These are phyloP conservation scores for Leucoptera coffeella DNA, from an alignment of 2,888 invertebrate genomes.

Conservation along the genomic window DNA sequence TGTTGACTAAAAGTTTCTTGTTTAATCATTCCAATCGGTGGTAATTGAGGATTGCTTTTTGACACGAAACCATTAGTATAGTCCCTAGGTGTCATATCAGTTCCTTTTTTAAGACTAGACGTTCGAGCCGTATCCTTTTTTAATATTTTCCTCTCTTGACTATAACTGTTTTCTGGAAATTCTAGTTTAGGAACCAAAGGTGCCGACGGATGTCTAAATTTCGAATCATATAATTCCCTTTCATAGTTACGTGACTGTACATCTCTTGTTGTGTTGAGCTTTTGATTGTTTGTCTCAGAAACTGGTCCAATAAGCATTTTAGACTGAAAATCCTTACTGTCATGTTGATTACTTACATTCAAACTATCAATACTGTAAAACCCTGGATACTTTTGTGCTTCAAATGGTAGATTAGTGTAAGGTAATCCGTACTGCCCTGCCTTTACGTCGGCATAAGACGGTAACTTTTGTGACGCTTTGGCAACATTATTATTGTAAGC, in stretches of 20 bases:
- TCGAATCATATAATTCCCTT: slow-evolving; percentile 32
- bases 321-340: slow-evolving; percentile 51
- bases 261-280: slow-evolving; percentile 23
- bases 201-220: slow-evolving; percentile 34
- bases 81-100: slow-evolving; percentile 22
- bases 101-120: slow-evolving; percentile 16
- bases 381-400: slow-evolving; percentile 44
- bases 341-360: slow-evolving; percentile 32
- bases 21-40: slow-evolving; percentile 47
- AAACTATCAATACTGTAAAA: slow-evolving; percentile 39
- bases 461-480: slow-evolving; percentile 34
- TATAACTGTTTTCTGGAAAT: slow-evolving; percentile 33
- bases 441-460: slow-evolving; percentile 37
- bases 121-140: slow-evolving; percentile 21
- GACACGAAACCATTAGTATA: slow-evolving; percentile 20
- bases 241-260: slow-evolving; percentile 38
- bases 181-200: slow-evolving; percentile 43
- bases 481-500: slow-evolving; percentile 23
- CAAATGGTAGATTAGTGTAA: slow-evolving; percentile 29
- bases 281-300: slow-evolving; percentile 45
- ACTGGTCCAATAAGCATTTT: slow-evolving; percentile 52
- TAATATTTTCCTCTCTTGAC: slow-evolving; percentile 25
- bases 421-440: slow-evolving; percentile 21
- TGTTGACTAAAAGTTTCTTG: slow-evolving; percentile 40
- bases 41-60: slow-evolving; percentile 23